phyloP scores from a whole-genome alignment of 2,888 invertebrate genomes.

The Apocheima hispidaria region DNA sequence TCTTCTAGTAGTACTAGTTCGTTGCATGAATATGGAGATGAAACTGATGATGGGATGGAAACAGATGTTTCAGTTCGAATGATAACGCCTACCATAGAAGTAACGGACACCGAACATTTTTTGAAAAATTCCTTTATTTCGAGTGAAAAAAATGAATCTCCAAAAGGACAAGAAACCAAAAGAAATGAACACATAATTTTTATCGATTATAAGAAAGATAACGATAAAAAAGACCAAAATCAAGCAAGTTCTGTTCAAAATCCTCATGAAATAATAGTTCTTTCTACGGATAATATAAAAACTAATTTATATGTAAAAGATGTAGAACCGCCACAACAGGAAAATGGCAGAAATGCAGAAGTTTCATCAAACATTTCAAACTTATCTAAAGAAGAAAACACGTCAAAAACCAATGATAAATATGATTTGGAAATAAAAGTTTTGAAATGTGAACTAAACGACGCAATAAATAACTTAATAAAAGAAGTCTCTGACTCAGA shows the following conservation, averaged over 20 bases:
- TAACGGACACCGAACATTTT: slow-evolving; percentile 76
- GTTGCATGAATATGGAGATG: slow-evolving; percentile 83
- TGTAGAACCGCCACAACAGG: slow-evolving; percentile 37
- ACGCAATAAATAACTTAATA: slow-evolving; percentile 79
- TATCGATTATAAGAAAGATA: slow-evolving; percentile 33
- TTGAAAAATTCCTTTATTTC: slow-evolving; percentile 67
- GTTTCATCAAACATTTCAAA: slow-evolving; percentile 4
- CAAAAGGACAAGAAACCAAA: slow-evolving; percentile 7
- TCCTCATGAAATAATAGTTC: slow-evolving; percentile 72
- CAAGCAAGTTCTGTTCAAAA: slow-evolving; percentile 26
- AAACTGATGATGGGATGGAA: slow-evolving; percentile 74
- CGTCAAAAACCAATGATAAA: slow-evolving; percentile 45
- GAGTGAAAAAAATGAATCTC: slow-evolving; percentile 27
- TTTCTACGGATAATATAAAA: slow-evolving; percentile 74
- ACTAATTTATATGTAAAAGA: slow-evolving; percentile 77
- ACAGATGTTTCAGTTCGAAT: slow-evolving; percentile 80
- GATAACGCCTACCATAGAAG: slow-evolving; percentile 82
- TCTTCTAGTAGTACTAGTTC: slow-evolving; percentile 88
- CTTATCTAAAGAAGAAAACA: slow-evolving; percentile 18
- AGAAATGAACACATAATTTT: slow-evolving; percentile 34
- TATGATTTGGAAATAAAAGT: slow-evolving; percentile 77
- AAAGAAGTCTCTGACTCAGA: slow-evolving; percentile 79
- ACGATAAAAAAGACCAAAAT: slow-evolving; percentile 17
- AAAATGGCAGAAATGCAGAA: slow-evolving; percentile 36
- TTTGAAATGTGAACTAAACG: slow-evolving; percentile 79